Percentiles rank a stretch among this genome's conserved stretches.
These are phyloP conservation scores for Astyanax mexicanus DNA, from an alignment of 2,797 vertebrate genomes.

Conservation along the genomic window DNA sequence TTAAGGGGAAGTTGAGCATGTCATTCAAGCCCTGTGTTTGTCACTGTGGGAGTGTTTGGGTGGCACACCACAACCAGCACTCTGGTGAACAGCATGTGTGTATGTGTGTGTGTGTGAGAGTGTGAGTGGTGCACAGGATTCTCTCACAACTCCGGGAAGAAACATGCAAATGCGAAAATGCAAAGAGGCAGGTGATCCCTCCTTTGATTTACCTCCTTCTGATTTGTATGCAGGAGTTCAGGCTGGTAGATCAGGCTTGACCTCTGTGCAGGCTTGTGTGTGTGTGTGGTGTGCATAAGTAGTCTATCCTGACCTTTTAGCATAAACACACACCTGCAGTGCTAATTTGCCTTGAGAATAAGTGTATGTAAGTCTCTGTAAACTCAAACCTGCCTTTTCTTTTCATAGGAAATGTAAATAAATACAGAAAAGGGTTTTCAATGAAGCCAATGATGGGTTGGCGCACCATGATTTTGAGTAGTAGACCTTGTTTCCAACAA, in stretches of 20 bases:
- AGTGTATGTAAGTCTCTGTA: too few species aligned
- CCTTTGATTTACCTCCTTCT: constrained; percentile 5
- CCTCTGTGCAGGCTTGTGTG: too few species aligned
- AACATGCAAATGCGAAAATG: constrained; percentile 47
- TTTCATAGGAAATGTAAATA: too few species aligned
- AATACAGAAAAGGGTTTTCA: too few species aligned
- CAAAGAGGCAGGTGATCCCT: constrained; percentile 45
- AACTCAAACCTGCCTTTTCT: too few species aligned
- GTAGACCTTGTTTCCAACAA: too few species aligned
- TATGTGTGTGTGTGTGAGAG: not conserved
- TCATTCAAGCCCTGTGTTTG: not conserved
- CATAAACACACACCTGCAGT: too few species aligned
- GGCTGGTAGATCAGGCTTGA: not conserved
- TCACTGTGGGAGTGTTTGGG: too few species aligned
- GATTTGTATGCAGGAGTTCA: constrained; percentile 30
- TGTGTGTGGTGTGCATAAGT: not conserved
- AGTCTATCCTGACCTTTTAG: too few species aligned
- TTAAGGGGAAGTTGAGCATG: not conserved
- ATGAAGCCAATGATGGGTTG: too few species aligned
- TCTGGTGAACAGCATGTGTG: not conserved
- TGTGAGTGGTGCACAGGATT: not conserved
- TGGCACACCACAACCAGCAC: not conserved
- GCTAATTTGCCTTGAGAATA: too few species aligned
- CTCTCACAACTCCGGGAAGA: constrained; percentile 25
- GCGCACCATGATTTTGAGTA: too few species aligned